Conservation (phyloP, 1,140 invertebrate genomes). For the Drusus annulatus region DNA sequence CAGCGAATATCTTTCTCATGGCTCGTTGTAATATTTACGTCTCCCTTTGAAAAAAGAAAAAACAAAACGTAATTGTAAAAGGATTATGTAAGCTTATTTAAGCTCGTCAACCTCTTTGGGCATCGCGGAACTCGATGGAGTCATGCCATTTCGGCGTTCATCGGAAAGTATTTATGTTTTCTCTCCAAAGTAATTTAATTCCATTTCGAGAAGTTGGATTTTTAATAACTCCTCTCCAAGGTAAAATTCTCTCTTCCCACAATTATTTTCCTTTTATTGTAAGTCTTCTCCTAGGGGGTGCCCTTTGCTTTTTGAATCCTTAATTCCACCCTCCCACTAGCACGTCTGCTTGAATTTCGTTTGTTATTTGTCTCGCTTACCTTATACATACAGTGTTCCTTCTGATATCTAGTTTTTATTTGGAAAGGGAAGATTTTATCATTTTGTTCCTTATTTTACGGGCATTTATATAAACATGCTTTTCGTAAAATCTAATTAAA, state of each 20-base stretch:
- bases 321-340: constrained; percentile 47
- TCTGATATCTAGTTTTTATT: constrained; percentile 23
- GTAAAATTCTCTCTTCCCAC: constrained; percentile 1
- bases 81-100: no score
- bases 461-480: background rate
- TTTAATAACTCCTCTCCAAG: background rate
- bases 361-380: constrained; percentile 50
- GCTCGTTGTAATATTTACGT: no score
- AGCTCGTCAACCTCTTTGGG: no score
- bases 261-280: constrained; percentile 7
- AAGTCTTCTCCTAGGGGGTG: constrained; percentile 23
- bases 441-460: background rate
- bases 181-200: background rate
- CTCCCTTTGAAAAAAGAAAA: no score
- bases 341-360: constrained; percentile 53
- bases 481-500: no score
- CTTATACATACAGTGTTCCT: constrained; percentile 7
- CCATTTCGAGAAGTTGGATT: background rate
- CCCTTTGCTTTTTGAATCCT: constrained; percentile 55
- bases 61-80: no score
- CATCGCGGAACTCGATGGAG: no score
- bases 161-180: no score
- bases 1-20: no score
- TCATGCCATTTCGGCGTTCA: no score
- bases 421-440: constrained; percentile 20